Base-by-base conservation (phyloP, 2,113 vertebrate species). In the Sceloporus tristichus region DNA sequence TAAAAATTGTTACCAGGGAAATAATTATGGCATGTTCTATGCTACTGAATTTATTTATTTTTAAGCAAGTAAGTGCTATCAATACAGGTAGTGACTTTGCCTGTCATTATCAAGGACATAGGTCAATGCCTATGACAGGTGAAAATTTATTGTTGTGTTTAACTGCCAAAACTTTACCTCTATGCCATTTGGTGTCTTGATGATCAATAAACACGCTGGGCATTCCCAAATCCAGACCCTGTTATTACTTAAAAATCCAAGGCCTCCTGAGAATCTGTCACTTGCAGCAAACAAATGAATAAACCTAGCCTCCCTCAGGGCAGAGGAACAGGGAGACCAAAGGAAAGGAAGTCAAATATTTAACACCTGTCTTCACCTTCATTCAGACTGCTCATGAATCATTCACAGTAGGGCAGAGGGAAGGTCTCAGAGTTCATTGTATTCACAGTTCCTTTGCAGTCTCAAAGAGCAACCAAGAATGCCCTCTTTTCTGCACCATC, bases 1-100 rank as follows among this genome's bases (percentile, higher is more conserved):
- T 91, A 93, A 93, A 94, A 91, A 81, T 38, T 65, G 79, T 21
- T 54, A 0, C 27, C 77, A 2, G 53, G 78, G 27, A 79, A 90
- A 90, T 70, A 0, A 81, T 84, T 23, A 27, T 18, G 2, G 11
- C 85, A 34, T 71, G 80, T 78, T 16, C 62, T 23, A 74, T 0
- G 25, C 18, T 82, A 16, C 0, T 0, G 77, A 70, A 54, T 18
- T 82, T 91, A 1, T 10, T 88, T 85, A 13, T 71, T 77, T 82
- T 90, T 86, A 73, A 25, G 0, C 56, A 92, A 88, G n/a, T 78
- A 7, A 38, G 34, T 53, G 53, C 19, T 83, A 16, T 85, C 91
- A 19, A 38, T 59, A 77, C 27, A 62, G 77, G 19, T 27, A 83
- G 79, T 65, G 34, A 16, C 9, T 8, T 91, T 94, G 42, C 73